Evolutionary conservation across 2,888 invertebrate species (phyloP), one percentile per base, ranked within the genome.

Genomic region (Augiades crinisus): DNA sequence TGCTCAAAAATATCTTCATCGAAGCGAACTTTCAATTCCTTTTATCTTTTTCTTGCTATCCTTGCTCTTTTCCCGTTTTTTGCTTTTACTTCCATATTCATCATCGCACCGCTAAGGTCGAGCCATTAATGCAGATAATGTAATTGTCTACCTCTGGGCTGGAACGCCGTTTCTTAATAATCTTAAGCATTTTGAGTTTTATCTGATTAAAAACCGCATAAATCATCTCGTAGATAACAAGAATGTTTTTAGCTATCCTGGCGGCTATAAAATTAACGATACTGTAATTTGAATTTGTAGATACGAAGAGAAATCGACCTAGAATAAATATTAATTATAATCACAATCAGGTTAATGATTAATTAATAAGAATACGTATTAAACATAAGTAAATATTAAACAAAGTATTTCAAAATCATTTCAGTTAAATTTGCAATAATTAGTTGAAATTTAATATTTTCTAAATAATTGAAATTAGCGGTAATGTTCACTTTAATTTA

Each of bases 11-110:
- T n/a, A n/a, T n/a, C n/a, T n/a, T 71, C 72, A 75, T 78, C 72
- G 63, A 60, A 53, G 55, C 61, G 61, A 67, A 71, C 71, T 68
- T 70, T 67, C 52, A 75, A 75, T 75, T 74, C 67, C 67, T 60
- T 60, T 63, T 33, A 17, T 27, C 14, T 34, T 50, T 50, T 43
- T 43, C 14, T 36, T 13, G 14, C 13, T 7, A 13, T 43, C 13
- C 19, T 44, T 44, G 43, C 27, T 36, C 59, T 64, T 65, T 68
- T 66, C 58, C 56, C 58, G 60, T 60, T 66, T 65, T 62, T 40
- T 47, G 13, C 33, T 12, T 30, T 14, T 14, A 6, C 47, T 22
- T 40, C 47, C 47, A 41, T 49, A 49, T 49, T 49, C 47, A 49
- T 49, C 40, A 49, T 41, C 31, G 40, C 47, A 33, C 40, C 5